Conservation (phyloP, 2,797 vertebrate species). For the Perodicticus potto region DNA sequence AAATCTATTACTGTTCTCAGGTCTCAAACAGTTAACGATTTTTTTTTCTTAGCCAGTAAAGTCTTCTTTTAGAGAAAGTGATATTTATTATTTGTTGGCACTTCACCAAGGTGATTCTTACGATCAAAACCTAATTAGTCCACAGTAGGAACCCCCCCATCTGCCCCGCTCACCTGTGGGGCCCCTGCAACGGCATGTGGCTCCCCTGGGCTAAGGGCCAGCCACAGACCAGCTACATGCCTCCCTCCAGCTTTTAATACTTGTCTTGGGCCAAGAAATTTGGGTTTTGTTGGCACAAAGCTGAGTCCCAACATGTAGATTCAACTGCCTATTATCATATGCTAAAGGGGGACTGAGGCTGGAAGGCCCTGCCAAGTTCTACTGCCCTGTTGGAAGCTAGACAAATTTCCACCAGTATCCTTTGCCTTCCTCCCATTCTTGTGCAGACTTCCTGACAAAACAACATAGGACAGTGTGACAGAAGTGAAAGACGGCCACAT, state of each 20-base stretch:
- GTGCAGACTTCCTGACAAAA: neutral
- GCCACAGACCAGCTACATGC: rapidly evolving
- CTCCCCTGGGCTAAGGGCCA: neutral
- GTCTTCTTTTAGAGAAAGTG: neutral
- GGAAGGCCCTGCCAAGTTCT: neutral
- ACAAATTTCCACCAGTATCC: rapidly evolving
- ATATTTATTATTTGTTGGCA: neutral
- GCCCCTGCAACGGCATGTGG: rapidly evolving
- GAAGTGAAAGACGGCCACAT: rapidly evolving
- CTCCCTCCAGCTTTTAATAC: rapidly evolving
- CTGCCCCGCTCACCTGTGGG: rapidly evolving
- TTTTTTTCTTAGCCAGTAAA: neutral
- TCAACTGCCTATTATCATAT: neutral
- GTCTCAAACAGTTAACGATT: neutral
- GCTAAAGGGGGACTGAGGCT: neutral
- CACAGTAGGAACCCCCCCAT: rapidly evolving
- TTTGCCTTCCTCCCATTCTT: neutral
- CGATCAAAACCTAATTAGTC: neutral
- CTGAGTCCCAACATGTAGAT: rapidly evolving
- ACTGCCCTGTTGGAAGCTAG: neutral
- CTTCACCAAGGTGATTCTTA: neutral
- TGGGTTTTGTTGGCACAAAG: neutral
- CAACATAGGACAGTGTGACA: rapidly evolving
- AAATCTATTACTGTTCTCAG: neutral
- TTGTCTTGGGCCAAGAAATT: neutral